Base-by-base conservation (phyloP, 2,113 vertebrate species). In the Paracanthobrama guichenoti region DNA sequence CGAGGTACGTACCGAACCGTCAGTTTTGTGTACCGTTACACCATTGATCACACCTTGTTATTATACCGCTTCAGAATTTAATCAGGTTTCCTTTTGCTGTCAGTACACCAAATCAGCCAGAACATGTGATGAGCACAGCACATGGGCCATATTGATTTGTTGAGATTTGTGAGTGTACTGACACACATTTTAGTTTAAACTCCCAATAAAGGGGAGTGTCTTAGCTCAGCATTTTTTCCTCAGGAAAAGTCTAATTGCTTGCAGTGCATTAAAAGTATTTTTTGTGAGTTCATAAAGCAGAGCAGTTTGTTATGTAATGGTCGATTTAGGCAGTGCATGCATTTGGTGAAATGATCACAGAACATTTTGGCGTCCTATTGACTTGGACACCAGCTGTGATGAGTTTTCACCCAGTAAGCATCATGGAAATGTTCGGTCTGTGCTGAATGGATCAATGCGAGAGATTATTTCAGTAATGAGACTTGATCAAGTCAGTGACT, bases 391-490 rank as follows among this genome's bases (percentile, higher is more conserved):
- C 80, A 83, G 66, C 28, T 79, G 9, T 46, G 9, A 79, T 18
- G 9, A 46, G 20, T 80, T 57, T 74, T 9, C 82, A 48, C 50
- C 42, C 39, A 6, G 57, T 60, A 11, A 22, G 39, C 18, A 44
- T 80, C 78, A 80, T 80, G 60, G 78, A 80, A 66, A 80, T 3
- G 2, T 80, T 66, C 0, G 16, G 7, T 66, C 48, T 55, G 18
- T 53, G 14, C 50, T 31, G 42, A 5, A 46, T 50, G n/a, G 48
- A 76, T 84, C 82, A 84, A 83, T 76, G 64, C 39, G 24, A 55
- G 13, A 59, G 39, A 86, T 81, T 39, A 31, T 79, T 69, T 48
- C 22, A 20, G 35, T n/a, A 42, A 48, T 57, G 55, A 72, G 26
- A 71, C 20, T 55, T 71, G 46, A 22, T 31, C 48, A 76, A 16